Percentiles rank a stretch among this genome's conserved stretches.
These are phyloP conservation scores for Micromys minutus DNA, from an alignment of 2,113 vertebrate species.

Conservation along the genomic window DNA sequence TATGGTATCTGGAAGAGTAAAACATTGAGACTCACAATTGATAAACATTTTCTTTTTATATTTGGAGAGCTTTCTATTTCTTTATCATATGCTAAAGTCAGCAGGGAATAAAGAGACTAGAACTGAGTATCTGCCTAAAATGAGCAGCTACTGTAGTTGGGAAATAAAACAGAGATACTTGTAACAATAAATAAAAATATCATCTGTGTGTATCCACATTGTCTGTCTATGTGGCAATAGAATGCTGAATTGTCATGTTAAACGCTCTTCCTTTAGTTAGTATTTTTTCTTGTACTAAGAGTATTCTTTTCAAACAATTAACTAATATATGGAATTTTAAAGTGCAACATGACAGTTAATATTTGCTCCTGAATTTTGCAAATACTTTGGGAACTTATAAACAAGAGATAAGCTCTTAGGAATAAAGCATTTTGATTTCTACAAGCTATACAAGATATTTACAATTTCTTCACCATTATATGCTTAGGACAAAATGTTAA, in stretches of 20 bases:
- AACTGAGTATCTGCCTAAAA: slow-evolving; percentile 45
- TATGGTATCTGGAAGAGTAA: not conserved
- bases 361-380: slow-evolving; percentile 42
- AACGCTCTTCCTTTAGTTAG: not conserved
- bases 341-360: slow-evolving; percentile 37
- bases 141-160: slow-evolving; percentile 2
- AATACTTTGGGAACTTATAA: not conserved
- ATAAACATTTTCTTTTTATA: not conserved
- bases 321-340: slow-evolving; percentile 45
- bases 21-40: not conserved
- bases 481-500: slow-evolving; percentile 37
- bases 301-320: slow-evolving; percentile 29
- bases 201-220: slow-evolving; percentile 42
- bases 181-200: slow-evolving; percentile 62
- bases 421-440: slow-evolving; percentile 40
- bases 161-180: slow-evolving; percentile 55
- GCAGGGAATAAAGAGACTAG: slow-evolving; percentile 36
- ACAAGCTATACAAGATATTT: not conserved
- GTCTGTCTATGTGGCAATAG: slow-evolving; percentile 38
- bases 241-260: slow-evolving; percentile 48
- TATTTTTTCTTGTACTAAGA: not conserved
- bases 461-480: slow-evolving; percentile 34
- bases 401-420: slow-evolving; percentile 12
- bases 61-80: not conserved
- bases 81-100: slow-evolving; percentile 8